Conservation (phyloP, 2,113 vertebrate genomes). For the Esox niger region DNA sequence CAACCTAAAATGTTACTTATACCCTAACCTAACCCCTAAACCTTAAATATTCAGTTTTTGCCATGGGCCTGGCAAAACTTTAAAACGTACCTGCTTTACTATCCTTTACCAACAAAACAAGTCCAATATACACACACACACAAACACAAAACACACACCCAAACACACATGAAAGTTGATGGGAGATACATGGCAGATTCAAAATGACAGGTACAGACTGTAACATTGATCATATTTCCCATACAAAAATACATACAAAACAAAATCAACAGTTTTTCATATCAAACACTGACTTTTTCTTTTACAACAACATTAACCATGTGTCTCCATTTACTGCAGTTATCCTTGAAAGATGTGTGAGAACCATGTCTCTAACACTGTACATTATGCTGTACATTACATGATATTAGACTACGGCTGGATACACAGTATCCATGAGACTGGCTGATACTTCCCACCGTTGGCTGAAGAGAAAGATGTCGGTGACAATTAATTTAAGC, state of each 20-base stretch:
- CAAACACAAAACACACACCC: slow-evolving; percentile 8
- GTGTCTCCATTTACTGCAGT: slow-evolving; percentile 69
- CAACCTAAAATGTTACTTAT: too few relatives aligned
- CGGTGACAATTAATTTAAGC: slow-evolving; percentile 3
- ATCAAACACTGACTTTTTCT: slow-evolving; percentile 81
- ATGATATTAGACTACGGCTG: slow-evolving; percentile 77
- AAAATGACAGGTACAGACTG: slow-evolving; percentile 28
- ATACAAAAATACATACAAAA: slow-evolving; percentile 93
- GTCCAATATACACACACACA: background rate
- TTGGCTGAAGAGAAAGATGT: slow-evolving; percentile 22
- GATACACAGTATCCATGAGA: slow-evolving; percentile 96
- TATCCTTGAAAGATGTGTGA: slow-evolving; percentile 80
- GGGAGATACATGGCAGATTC: slow-evolving; percentile 27
- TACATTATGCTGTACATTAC: too few relatives aligned
- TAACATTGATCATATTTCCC: slow-evolving; percentile 78
- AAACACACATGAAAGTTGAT: background rate
- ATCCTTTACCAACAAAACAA: too few relatives aligned
- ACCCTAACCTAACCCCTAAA: too few relatives aligned
- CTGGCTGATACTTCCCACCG: slow-evolving; percentile 74
- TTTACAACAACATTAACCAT: slow-evolving; percentile 41
- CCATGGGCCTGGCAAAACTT: too few relatives aligned
- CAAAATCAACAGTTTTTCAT: slow-evolving; percentile 88
- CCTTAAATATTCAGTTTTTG: too few relatives aligned
- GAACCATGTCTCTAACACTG: slow-evolving; percentile 81
- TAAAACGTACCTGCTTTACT: too few relatives aligned